These are phyloP conservation scores for Drosophila ercepeae DNA, from an alignment of 1,140 invertebrate species.

Conservation along the genomic window DNA sequence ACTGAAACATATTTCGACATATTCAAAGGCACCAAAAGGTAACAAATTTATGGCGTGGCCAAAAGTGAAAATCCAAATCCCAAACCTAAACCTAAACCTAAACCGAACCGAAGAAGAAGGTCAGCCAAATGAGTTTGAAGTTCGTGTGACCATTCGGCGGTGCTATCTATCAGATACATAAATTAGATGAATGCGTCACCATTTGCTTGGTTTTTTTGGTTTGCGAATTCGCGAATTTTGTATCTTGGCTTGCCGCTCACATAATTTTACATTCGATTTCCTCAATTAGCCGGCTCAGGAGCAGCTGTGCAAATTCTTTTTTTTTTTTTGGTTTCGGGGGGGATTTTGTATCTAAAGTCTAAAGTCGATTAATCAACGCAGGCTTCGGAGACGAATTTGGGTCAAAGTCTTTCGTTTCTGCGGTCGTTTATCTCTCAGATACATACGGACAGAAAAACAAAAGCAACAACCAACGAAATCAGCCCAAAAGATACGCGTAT, in stretches of 20 bases:
- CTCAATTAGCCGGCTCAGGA: constrained; percentile 64
- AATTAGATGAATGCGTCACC: constrained; percentile 58
- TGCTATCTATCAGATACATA: constrained; percentile 60
- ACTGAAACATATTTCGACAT: constrained; percentile 25
- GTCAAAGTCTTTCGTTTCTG: constrained; percentile 60
- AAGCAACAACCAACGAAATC: constrained; percentile 23
- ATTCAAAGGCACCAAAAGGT: background rate
- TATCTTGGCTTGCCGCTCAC: constrained; percentile 34
- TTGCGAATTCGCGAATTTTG: constrained; percentile 32
- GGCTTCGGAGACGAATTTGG: constrained; percentile 51
- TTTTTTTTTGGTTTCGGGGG: background rate
- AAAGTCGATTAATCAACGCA: constrained; percentile 70
- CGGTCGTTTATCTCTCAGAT: constrained; percentile 44
- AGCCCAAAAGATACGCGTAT: constrained; percentile 29
- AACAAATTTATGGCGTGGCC: constrained; percentile 48
- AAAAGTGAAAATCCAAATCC: constrained; percentile 56
- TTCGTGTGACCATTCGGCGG: constrained; percentile 26
- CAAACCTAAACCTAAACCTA: no score
- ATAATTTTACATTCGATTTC: constrained; percentile 79
- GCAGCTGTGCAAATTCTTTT: constrained; percentile 42
- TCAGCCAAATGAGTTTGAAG: constrained; percentile 20
- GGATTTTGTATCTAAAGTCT: constrained; percentile 7
- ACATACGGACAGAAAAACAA: background rate
- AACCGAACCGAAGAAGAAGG: constrained; percentile 27
- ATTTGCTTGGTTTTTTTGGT: no score